Conservation (phyloP, 1,140 invertebrate genomes). For the Trachymyrmex cornetzi region DNA sequence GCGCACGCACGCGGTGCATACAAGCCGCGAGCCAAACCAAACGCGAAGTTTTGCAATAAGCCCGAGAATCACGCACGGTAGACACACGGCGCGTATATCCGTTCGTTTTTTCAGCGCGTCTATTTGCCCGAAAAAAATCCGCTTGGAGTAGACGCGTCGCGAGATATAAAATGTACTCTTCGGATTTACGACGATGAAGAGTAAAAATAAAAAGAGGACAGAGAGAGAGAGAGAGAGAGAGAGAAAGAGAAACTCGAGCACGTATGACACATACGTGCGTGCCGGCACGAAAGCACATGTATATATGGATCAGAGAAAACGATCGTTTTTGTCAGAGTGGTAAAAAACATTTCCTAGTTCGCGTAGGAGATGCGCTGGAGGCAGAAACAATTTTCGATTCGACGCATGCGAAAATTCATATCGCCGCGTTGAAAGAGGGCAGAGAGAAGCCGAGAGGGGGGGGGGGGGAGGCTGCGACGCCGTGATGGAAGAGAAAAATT, state of each 20-base stretch:
- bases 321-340: slow-evolving; percentile 41
- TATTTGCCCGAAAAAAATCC: slow-evolving; percentile 60
- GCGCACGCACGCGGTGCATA: slow-evolving; percentile 21
- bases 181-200: slow-evolving; percentile 63
- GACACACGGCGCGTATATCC: not conserved
- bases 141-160: slow-evolving; percentile 28
- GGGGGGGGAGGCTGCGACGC: slow-evolving; percentile 15
- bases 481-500: slow-evolving; percentile 67
- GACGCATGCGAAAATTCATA: slow-evolving; percentile 68
- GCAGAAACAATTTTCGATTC: slow-evolving; percentile 65
- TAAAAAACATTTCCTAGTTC: slow-evolving; percentile 52
- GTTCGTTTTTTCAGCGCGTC: slow-evolving; percentile 40
- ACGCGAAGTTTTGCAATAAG: slow-evolving; percentile 51
- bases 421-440: not conserved
- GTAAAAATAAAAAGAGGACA: slow-evolving; percentile 45
- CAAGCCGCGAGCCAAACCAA: slow-evolving; percentile 44
- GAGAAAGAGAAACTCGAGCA: slow-evolving; percentile 10
- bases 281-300: not conserved
- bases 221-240: slow-evolving; percentile 13
- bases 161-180: slow-evolving; percentile 57
- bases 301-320: slow-evolving; percentile 60
- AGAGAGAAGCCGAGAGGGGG: not conserved
- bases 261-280: slow-evolving; percentile 22
- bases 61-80: slow-evolving; percentile 19
- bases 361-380: slow-evolving; percentile 21